These are phyloP conservation scores for Amazona guildingii DNA, from an alignment of 2,113 vertebrate genomes.

Conservation along the genomic window DNA sequence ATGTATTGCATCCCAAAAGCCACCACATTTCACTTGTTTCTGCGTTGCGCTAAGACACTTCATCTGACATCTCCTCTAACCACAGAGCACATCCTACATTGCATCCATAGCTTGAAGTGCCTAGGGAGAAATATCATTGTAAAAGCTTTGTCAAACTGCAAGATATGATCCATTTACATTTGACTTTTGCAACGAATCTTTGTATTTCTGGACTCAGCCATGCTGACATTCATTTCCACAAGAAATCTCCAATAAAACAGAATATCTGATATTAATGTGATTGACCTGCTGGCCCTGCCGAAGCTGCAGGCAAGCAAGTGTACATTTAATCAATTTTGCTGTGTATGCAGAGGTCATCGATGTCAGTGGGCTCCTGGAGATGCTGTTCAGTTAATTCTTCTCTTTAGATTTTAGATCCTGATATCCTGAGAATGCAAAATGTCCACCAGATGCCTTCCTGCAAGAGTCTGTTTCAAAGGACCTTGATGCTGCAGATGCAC, in stretches of 20 bases:
- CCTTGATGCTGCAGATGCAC: background rate
- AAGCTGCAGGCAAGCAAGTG: slow-evolving; percentile 23
- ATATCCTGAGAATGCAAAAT: background rate
- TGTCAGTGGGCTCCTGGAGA: background rate
- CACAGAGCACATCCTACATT: background rate
- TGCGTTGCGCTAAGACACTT: background rate
- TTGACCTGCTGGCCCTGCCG: slow-evolving; percentile 33
- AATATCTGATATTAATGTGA: slow-evolving; percentile 15
- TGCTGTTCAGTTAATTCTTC: background rate
- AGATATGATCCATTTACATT: background rate
- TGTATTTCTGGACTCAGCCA: background rate
- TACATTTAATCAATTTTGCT: slow-evolving; percentile 35
- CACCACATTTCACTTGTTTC: background rate
- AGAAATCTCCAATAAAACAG: slow-evolving; percentile 14
- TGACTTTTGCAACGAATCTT: background rate
- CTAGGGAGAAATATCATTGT: background rate
- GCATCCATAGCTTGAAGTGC: background rate
- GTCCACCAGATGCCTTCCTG: background rate
- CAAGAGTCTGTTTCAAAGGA: background rate
- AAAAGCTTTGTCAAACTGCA: background rate
- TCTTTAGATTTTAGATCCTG: background rate
- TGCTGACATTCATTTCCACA: slow-evolving; percentile 26
- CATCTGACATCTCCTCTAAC: background rate
- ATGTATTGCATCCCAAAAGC: background rate
- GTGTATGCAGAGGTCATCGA: background rate